Base-by-base conservation (phyloP, 2,888 invertebrate genomes). In the Callyntrura sp. region DNA sequence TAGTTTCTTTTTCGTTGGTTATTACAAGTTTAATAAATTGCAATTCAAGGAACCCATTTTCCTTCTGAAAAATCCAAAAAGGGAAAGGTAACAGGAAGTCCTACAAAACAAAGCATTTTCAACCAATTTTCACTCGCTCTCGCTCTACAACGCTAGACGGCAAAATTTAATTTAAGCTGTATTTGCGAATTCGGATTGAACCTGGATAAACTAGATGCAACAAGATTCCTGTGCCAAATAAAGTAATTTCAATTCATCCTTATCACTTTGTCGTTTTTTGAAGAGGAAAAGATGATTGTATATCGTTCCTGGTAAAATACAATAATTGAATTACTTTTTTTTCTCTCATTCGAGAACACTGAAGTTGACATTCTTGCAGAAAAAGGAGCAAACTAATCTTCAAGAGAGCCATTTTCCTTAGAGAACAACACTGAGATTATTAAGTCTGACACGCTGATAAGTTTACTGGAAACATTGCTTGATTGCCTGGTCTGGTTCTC, bases 271-370 rank as follows among this genome's bases (percentile, higher is more conserved):
- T 55, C 55, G 55, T n/a, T 55, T 14, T 17, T 17, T n/a, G 55
- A 3, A 17, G n/a, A 14, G 55, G 55, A 14, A 14, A 14, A 55
- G 17, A 55, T 55, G 55, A 55, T 55, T 55, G 55, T 55, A 17
- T 55, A 17, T n/a, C 14, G 17, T n/a, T 55, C 2, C 55, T 55
- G 35, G 23, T 35, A 65, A 70, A 35, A 70, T 43, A 35, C 35
- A 70, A 70, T 70, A 70, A 70, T 35, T 70, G 68, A 70, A 70
- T 70, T 70, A 70, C n/a, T 70, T n/a, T 35, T 43, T n/a, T 70
- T 43, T 8, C 68, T n/a, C 5, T 9, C 23, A 65, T 12, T 25
- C n/a, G 6, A 17, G 14, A n/a, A 57, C 17, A 57, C 3, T 57
- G 57, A 35, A 35, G 35, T 6, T 4, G 35, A 35, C 35, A 35